phyloP scores from a whole-genome alignment of 2,888 invertebrate genomes.

The Alitta virens region DNA sequence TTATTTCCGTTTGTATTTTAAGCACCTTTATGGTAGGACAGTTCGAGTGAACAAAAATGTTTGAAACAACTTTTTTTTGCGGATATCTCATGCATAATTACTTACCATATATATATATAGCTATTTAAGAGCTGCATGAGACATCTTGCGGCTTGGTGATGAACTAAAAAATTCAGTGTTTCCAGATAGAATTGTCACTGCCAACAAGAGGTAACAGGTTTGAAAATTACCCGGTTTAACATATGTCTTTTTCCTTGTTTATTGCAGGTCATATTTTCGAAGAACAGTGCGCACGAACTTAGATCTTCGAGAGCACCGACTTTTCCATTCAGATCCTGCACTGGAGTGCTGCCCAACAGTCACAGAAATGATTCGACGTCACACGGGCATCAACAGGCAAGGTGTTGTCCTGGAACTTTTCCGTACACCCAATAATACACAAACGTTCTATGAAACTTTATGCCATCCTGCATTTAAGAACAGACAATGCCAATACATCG shows the following conservation, averaged over 20 bases:
- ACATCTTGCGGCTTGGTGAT: too few species aligned
- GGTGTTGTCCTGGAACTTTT: slow-evolving; percentile 68
- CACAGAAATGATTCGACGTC: slow-evolving; percentile 74
- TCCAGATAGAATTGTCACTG: too few species aligned
- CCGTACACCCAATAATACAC: slow-evolving; percentile 64
- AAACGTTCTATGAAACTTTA: slow-evolving; percentile 74
- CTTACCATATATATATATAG: too few species aligned
- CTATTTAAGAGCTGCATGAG: too few species aligned
- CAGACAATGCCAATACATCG: slow-evolving; percentile 74
- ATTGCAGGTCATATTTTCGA: neutral
- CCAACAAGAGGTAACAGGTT: neutral
- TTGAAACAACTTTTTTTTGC: too few species aligned
- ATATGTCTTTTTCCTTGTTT: neutral
- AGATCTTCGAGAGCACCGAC: slow-evolving; percentile 21
- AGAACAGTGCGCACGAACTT: neutral
- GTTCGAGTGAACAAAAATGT: too few species aligned
- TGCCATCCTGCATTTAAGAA: slow-evolving; percentile 71
- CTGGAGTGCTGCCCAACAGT: slow-evolving; percentile 78
- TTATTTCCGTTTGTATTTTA: too few species aligned
- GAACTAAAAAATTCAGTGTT: too few species aligned
- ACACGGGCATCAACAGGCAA: slow-evolving; percentile 73
- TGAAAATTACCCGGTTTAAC: neutral
- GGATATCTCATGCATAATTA: too few species aligned
- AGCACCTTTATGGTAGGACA: too few species aligned
- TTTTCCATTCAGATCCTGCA: slow-evolving; percentile 18